Conservation (phyloP, 2,797 vertebrate species). For the Lacerta agilis region DNA sequence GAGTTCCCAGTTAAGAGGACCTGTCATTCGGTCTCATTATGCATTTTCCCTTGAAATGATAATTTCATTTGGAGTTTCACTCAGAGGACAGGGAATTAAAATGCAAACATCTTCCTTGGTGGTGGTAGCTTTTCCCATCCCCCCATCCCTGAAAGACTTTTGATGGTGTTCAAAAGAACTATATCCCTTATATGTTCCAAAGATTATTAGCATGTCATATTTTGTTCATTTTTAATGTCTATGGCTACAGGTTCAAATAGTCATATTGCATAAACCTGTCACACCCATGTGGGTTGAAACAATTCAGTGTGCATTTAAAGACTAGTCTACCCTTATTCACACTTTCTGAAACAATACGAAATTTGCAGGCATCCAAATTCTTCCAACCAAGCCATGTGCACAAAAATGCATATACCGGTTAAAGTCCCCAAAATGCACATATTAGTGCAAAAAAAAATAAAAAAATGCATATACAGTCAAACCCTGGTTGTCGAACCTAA, state of each 20-base stretch:
- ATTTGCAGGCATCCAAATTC: too few relatives aligned
- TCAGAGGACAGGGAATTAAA: not conserved
- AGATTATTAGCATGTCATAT: not conserved
- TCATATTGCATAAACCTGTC: not conserved
- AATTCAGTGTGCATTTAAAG: not conserved
- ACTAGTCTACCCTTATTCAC: too few relatives aligned
- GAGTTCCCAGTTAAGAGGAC: conserved; percentile 26
- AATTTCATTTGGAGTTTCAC: conserved; percentile 24
- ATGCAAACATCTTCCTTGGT: not conserved
- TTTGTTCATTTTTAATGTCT: not conserved
- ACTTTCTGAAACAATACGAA: too few relatives aligned
- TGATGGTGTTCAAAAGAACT: not conserved
- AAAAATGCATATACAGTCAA: too few relatives aligned
- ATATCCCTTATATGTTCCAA: not conserved
- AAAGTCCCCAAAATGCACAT: too few relatives aligned
- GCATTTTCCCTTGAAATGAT: conserved; percentile 26
- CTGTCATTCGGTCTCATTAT: conserved; percentile 12
- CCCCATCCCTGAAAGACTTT: not conserved
- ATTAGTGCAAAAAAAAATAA: too few relatives aligned
- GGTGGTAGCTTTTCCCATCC: not conserved
- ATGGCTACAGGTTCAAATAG: not conserved
- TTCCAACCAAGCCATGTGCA: too few relatives aligned
- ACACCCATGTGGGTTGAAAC: not conserved
- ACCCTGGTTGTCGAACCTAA: too few relatives aligned
- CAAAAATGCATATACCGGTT: too few relatives aligned